Base-by-base conservation (phyloP, 1,140 invertebrate genomes). In the Ceratoteleas bidentatus region DNA sequence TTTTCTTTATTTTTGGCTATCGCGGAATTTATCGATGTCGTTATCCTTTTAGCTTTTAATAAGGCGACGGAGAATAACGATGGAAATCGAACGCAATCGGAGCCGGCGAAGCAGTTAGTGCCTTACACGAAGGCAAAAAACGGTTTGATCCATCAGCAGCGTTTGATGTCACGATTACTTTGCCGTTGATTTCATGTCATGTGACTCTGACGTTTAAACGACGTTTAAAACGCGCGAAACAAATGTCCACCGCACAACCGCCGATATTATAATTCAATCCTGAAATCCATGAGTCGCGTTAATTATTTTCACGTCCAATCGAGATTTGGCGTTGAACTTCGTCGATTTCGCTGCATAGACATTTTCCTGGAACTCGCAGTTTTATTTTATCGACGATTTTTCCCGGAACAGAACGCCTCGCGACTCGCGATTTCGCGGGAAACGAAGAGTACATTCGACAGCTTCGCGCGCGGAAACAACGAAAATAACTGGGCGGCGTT, bases 91-190 rank as follows among this genome's bases (percentile, higher is more conserved):
- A 74, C 15, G 43, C 72, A 64, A 62, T 74, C 61, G 52, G 65
- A 74, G 58, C n/a, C 47, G 66, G 49, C 38, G 14, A 61, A 76
- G 73, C 36, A 14, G 56, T 76, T 61, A 68, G 68, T 58, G 56
- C 49, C 38, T 76, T 61, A 60, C 62, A 66, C 60, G 47, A 58
- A 61, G 47, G 14, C 13, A 40, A 76, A 61, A 68, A 64, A 64
- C 24, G 24, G 47, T 14, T 70, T 72, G 53, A 72, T 78, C 52
- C 47, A 66, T 66, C 75, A 69, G 15, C 58, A 47, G 13, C 49
- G 57, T 73, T 80, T 74, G 64, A 73, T 80, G 69, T 69, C 57
- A 56, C 57, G 57, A 80, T 80, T 69, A 66, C 69, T 73, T 66
- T 61, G 13, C 34, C 57, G 69, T 62, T 65, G 66, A 78, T 78